Conservation (phyloP, 2,888 invertebrate genomes). For the Ophioninae sp. region DNA sequence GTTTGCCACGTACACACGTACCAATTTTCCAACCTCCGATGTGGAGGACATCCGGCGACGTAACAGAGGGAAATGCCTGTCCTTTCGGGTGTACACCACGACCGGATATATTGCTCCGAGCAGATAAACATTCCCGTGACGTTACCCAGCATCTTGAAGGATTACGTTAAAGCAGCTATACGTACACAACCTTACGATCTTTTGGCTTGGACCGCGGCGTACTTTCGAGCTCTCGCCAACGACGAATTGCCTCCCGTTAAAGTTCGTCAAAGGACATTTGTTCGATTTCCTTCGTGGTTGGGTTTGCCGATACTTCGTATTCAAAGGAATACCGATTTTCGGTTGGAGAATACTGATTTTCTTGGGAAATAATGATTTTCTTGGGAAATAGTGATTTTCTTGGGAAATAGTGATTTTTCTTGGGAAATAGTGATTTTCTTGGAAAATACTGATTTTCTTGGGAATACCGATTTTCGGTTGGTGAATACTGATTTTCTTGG, state of each 20-base stretch:
- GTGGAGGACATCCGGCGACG: background rate
- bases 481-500: too few relatives aligned
- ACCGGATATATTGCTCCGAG: slow-evolving; percentile 90
- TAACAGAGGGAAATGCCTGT: slow-evolving; percentile 46
- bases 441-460: too few relatives aligned
- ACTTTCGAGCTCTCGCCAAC: slow-evolving; percentile 89
- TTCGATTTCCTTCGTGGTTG: background rate
- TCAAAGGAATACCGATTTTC: too few relatives aligned
- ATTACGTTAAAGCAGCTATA: slow-evolving; percentile 94
- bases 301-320: too few relatives aligned
- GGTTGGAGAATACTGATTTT: too few relatives aligned
- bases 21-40: slow-evolving; percentile 18
- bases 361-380: too few relatives aligned
- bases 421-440: too few relatives aligned
- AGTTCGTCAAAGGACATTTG: slow-evolving; percentile 76
- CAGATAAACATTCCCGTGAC: slow-evolving; percentile 92
- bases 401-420: too few relatives aligned
- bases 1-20: background rate
- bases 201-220: slow-evolving; percentile 89
- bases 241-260: slow-evolving; percentile 90
- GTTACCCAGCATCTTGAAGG: slow-evolving; percentile 90
- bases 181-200: slow-evolving; percentile 94
- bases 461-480: too few relatives aligned
- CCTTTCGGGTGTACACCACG: slow-evolving; percentile 68
- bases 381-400: too few relatives aligned